Base-by-base conservation (phyloP, 2,888 invertebrate species). In the Drosophila emarginata region DNA sequence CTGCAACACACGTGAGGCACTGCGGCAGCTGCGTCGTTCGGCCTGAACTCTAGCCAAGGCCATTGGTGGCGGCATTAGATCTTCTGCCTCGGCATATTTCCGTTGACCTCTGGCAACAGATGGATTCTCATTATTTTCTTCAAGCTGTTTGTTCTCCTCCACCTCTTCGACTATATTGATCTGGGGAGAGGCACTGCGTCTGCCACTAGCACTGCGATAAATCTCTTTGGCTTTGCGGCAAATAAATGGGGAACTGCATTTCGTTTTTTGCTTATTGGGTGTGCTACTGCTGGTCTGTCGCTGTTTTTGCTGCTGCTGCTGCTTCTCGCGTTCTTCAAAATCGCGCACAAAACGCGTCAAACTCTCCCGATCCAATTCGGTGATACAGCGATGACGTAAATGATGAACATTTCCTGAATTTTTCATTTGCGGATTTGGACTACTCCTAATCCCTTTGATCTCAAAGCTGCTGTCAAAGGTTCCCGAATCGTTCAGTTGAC, bases 381-480 rank as follows among this genome's bases (percentile, higher is more conserved):
- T 91, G 54, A 90, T 79, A 67, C 90, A 90, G 14, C 84, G 89
- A 77, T 90, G 90, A 0, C 89, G 85, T 50, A 67, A 57, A 45
- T 72, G 69, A 28, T 69, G 72, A 4, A 11, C 21, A 45, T 12
- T 45, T 45, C 45, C 45, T 6, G 57, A 39, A 18, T 7, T 72
- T 53, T 21, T 50, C 45, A 37, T 67, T 62, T 63, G 54, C 5
- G 65, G 76, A n/a, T 68, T 77, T 11, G 87, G 88, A 53, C 83
- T 89, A 45, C 84, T 85, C 40, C 82, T 79, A 18, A 91, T 90
- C 9, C 87, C 78, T 66, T 91, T 91, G 66, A 92, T 85, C 82
- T 91, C 91, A 64, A 92, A 88, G 74, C 92, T 92, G 74, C 91
- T 89, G 72, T 92, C 92, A 61, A 92, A 91, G 79, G 89, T 89